A percentile compares a stretch with the other conserved stretches of the same genome.
Evolutionary conservation across 2,113 vertebrate species (phyloP).

Genomic region (Myxocyprinus asiaticus): DNA sequence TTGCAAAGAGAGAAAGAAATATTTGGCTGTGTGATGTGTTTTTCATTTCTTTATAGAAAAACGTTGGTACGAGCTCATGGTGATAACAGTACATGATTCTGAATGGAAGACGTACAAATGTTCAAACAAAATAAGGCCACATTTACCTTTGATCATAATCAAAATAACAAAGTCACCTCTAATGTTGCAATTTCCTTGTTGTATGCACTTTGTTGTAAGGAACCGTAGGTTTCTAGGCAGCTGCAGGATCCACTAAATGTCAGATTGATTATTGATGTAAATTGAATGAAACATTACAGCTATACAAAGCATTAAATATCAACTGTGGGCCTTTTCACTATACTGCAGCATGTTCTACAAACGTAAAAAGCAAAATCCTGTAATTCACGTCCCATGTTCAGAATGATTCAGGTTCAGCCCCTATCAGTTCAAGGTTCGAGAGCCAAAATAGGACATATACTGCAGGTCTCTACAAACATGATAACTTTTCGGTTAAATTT

Average conservation of each 20-base stretch:
- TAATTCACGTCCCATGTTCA: constrained; percentile 57
- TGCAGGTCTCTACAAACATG: constrained; percentile 30
- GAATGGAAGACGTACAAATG: constrained; percentile 73
- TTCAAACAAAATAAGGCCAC: constrained; percentile 63
- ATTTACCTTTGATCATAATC: constrained; percentile 63
- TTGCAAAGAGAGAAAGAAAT: constrained; percentile 57
- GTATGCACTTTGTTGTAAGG: constrained; percentile 24
- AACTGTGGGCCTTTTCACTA: constrained; percentile 9
- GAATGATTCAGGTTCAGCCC: constrained; percentile 54
- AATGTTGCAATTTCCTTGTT: constrained; percentile 48
- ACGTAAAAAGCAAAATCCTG: constrained; percentile 64
- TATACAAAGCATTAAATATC: constrained; percentile 31
- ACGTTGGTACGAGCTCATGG: constrained; percentile 57
- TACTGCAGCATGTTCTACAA: constrained; percentile 65
- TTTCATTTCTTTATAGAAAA: constrained; percentile 37
- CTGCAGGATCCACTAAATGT: constrained; percentile 10
- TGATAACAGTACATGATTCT: constrained; percentile 58
- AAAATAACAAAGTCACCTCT: constrained; percentile 55
- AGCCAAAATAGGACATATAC: constrained; percentile 65
- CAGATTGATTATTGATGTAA: constrained; percentile 12
- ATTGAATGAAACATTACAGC: constrained; percentile 3
- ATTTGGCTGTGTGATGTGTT: constrained; percentile 47
- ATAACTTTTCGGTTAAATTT: constrained; percentile 49
- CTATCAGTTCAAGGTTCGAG: constrained; percentile 53
- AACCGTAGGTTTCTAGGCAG: constrained; percentile 16